Percentiles rank a stretch among this genome's conserved stretches.
These are phyloP conservation scores for Trachemys scripta DNA, from an alignment of 2,113 vertebrate species.

Conservation along the genomic window DNA sequence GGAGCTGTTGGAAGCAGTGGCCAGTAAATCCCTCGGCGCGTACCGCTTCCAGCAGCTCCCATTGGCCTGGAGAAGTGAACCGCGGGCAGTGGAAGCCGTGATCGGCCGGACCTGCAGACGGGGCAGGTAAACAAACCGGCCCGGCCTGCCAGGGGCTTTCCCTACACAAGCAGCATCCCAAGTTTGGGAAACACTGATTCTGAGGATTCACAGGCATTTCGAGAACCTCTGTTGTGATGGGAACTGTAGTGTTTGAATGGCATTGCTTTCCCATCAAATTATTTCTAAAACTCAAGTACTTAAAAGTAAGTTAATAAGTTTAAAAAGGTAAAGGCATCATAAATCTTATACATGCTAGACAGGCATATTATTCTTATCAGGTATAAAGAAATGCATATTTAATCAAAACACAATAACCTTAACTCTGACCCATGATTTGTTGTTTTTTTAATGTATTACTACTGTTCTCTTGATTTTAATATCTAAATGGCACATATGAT, in stretches of 20 bases:
- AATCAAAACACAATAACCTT: neutral
- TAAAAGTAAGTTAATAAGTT: neutral
- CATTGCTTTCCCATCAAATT: neutral
- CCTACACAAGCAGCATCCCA: too few relatives aligned
- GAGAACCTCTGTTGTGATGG: neutral
- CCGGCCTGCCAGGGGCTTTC: too few relatives aligned
- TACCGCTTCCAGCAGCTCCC: too few relatives aligned
- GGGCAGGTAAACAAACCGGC: too few relatives aligned
- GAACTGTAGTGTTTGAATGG: neutral
- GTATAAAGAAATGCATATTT: neutral
- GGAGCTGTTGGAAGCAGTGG: too few relatives aligned
- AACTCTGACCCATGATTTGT: too few relatives aligned
- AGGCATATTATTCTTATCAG: neutral
- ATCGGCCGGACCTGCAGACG: too few relatives aligned
- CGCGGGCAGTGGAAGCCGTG: too few relatives aligned
- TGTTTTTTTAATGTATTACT: too few relatives aligned
- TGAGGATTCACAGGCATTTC: neutral
- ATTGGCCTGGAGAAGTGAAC: too few relatives aligned
- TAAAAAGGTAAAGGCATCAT: neutral
- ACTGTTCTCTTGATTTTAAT: neutral
- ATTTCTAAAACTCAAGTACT: neutral
- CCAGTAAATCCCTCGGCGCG: too few relatives aligned
- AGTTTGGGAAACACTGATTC: neutral
- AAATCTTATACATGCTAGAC: neutral
- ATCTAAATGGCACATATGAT: neutral